These are phyloP conservation scores for Calonectris borealis DNA, from an alignment of 2,113 vertebrate genomes.

Conservation along the genomic window DNA sequence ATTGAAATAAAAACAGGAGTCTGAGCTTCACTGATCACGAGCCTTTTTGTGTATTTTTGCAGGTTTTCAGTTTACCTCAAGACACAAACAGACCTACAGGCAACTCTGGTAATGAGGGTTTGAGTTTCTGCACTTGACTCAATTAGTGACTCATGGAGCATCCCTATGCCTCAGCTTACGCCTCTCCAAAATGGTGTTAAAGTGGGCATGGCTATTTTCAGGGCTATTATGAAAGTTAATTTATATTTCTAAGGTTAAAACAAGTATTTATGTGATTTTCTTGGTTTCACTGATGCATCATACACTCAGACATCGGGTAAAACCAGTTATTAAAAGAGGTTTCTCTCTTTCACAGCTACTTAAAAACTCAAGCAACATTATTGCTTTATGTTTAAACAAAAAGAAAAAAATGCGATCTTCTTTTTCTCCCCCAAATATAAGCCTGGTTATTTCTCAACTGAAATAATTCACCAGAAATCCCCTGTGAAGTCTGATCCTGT, in stretches of 20 bases:
- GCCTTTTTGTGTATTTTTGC: not conserved
- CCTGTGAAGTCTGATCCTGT: not conserved
- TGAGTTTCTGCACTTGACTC: conserved; percentile 27
- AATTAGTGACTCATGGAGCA: not conserved
- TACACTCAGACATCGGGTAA: not conserved
- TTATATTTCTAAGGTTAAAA: not conserved
- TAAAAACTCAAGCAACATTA: not conserved
- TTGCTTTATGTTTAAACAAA: not conserved
- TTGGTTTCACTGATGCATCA: not conserved
- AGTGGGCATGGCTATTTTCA: not conserved
- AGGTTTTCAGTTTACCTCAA: conserved; percentile 8
- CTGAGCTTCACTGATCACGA: not conserved
- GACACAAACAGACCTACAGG: not conserved
- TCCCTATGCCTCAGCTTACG: not conserved
- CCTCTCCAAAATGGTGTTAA: not conserved
- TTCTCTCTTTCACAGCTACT: not conserved
- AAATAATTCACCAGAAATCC: not conserved
- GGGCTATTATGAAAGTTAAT: not conserved
- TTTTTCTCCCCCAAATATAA: not conserved
- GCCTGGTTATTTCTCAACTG: not conserved
- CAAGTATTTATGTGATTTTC: not conserved
- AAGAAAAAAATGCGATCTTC: accelerated
- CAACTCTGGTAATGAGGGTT: not conserved
- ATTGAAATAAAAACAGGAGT: not conserved
- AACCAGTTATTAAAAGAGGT: not conserved